phyloP scores from a whole-genome alignment of 2,113 vertebrate species.

The Clarias macrocephalus region DNA sequence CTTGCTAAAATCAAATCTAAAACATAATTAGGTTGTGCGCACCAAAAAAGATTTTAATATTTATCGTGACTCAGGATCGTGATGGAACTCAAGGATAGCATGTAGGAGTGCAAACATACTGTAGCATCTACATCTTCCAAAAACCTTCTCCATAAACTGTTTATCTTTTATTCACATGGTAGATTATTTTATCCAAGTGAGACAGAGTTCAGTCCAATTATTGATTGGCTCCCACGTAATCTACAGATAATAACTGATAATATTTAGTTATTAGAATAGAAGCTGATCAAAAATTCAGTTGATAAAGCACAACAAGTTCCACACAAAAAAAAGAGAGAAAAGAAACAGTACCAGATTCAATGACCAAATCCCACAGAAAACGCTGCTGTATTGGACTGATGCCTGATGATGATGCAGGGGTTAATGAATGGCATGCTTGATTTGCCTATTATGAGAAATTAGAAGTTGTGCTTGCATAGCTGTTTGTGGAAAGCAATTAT shows the following conservation, averaged over 20 bases:
- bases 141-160: not conserved
- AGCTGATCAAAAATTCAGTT: not conserved
- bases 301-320: not conserved
- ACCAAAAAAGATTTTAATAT: not conserved
- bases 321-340: not conserved
- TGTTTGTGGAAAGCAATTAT: conserved; percentile 44
- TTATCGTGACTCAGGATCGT: not conserved
- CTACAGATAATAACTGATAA: not conserved
- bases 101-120: not conserved
- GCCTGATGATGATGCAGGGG: conserved; percentile 13
- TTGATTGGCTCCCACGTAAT: not conserved
- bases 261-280: not conserved
- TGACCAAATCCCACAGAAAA: not conserved
- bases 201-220: not conserved
- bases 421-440: conserved; percentile 37
- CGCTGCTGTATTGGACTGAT: not conserved
- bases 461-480: conserved; percentile 40
- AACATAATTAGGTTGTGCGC: not conserved
- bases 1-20: conserved; percentile 1
- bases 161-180: not conserved
- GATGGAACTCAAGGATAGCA: not conserved
- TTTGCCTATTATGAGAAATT: conserved; percentile 39
- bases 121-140: not conserved
- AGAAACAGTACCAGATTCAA: not conserved
- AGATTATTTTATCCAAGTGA: not conserved